Conservation (phyloP, 2,113 vertebrate genomes). For the Cyanistes caeruleus region DNA sequence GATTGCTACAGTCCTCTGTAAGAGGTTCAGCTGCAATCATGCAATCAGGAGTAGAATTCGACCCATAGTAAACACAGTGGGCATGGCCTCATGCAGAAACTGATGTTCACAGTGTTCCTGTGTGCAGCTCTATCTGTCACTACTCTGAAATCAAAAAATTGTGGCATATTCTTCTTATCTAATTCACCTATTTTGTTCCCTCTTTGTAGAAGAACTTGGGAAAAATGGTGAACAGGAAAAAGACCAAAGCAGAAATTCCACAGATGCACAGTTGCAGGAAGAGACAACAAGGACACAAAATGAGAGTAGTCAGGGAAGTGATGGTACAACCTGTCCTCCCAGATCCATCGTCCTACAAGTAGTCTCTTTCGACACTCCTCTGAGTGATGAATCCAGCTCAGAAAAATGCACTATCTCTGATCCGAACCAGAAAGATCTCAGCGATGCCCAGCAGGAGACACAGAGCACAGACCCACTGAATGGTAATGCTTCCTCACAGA, state of each 20-base stretch:
- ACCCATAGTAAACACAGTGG: background rate
- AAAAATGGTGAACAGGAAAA: slow-evolving; percentile 45
- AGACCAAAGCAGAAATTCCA: slow-evolving; percentile 45
- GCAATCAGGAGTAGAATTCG: background rate
- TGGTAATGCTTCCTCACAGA: slow-evolving; percentile 30
- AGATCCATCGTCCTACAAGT: slow-evolving; percentile 41
- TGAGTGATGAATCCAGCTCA: slow-evolving; percentile 27
- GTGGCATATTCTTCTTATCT: slow-evolving; percentile 23
- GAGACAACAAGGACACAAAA: slow-evolving; percentile 32
- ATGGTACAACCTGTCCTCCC: slow-evolving; percentile 18
- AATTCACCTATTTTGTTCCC: slow-evolving; percentile 66
- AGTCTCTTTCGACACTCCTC: slow-evolving; percentile 42
- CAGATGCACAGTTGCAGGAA: slow-evolving; percentile 27
- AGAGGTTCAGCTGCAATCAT: background rate
- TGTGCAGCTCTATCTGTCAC: background rate
- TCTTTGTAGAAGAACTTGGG: slow-evolving; percentile 64
- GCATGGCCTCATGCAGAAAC: background rate
- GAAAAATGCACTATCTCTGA: slow-evolving; percentile 29
- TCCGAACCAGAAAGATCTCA: slow-evolving; percentile 23
- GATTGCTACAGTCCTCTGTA: background rate
- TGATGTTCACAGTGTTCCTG: background rate
- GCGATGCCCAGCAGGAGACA: slow-evolving; percentile 30
- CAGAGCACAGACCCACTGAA: slow-evolving; percentile 16
- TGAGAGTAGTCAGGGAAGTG: slow-evolving; percentile 52
- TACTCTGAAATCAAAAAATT: slow-evolving; percentile 17